Conservation (phyloP, 2,113 vertebrate species). For the Cyanoderma ruficeps region DNA sequence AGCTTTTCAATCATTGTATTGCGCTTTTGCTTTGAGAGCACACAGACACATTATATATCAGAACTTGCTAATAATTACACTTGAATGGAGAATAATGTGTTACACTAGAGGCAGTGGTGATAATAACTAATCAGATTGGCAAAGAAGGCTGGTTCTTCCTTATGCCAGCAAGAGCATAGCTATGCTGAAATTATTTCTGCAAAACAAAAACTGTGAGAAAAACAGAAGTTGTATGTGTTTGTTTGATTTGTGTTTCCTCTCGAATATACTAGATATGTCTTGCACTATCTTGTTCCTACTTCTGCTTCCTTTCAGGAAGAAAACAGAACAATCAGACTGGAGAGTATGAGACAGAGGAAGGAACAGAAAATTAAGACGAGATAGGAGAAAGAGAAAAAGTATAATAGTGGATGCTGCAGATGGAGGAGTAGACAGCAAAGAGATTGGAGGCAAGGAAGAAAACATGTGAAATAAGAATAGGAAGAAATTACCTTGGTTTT, state of each 20-base stretch:
- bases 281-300: neutral
- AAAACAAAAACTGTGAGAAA: neutral
- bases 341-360: neutral
- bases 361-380: neutral
- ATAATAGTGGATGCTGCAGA: neutral
- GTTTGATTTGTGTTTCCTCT: neutral
- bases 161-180: neutral
- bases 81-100: neutral
- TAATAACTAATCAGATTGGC: neutral
- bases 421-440: neutral
- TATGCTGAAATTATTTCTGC: neutral
- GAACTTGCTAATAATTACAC: neutral
- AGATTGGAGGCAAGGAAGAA: neutral
- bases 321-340: neutral
- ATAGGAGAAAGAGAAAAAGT: neutral
- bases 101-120: neutral
- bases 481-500: neutral
- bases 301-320: constrained; percentile 31
- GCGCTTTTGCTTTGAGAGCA: neutral
- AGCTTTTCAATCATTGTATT: neutral
- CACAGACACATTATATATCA: neutral
- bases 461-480: neutral
- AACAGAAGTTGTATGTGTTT: neutral
- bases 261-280: neutral
- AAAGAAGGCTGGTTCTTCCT: neutral